phyloP scores from a whole-genome alignment of 1,140 invertebrate species.

The Hetaerina americana region DNA sequence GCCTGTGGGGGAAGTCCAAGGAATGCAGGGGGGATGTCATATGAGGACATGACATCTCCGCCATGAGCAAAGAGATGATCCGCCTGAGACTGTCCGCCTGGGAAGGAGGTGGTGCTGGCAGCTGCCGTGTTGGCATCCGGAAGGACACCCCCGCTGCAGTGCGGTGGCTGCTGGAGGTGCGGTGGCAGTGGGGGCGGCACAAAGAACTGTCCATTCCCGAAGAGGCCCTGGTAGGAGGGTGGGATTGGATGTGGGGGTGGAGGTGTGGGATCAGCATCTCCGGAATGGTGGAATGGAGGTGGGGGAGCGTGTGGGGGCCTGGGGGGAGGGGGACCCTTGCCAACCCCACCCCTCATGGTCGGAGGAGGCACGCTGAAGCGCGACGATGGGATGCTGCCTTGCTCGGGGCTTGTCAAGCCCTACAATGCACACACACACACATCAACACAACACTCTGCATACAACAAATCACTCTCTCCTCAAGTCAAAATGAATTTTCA shows the following conservation, averaged over 20 bases:
- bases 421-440: no score
- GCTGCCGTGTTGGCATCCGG: no score
- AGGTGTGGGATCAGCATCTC: not conserved
- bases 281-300: no score
- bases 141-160: not conserved
- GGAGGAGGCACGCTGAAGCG: not conserved
- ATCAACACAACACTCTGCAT: no score
- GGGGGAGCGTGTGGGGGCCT: not conserved
- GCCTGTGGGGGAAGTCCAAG: not conserved
- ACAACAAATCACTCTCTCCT: no score
- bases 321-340: not conserved
- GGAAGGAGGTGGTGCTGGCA: no score
- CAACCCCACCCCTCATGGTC: not conserved
- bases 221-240: not conserved
- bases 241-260: not conserved
- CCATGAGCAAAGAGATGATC: not conserved
- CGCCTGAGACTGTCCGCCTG: not conserved
- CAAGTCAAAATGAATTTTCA: no score
- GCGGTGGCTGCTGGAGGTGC: not conserved
- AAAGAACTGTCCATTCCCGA: not conserved
- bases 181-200: not conserved
- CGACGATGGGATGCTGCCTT: not conserved
- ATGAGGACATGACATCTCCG: not conserved
- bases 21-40: not conserved
- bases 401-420: not conserved